phyloP scores from a whole-genome alignment of 2,797 vertebrate genomes.

The Chiroxiphia lanceolata region DNA sequence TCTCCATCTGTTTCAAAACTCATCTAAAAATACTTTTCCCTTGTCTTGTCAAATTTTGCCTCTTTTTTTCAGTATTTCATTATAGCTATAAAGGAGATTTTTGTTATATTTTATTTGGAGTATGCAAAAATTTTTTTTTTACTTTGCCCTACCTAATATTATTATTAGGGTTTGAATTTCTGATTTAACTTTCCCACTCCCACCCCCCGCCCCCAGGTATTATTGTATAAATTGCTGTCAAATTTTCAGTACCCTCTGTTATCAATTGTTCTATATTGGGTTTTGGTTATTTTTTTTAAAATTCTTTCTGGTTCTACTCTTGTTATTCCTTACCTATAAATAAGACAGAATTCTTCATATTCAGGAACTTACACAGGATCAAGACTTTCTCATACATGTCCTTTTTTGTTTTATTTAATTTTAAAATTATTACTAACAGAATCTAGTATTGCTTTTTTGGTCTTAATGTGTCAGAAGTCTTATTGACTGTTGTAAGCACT shows the following conservation, averaged over 20 bases:
- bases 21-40: slow-evolving; percentile 3
- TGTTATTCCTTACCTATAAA: background rate
- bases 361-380: background rate
- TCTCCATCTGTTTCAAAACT: slow-evolving; percentile 34
- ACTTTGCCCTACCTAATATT: background rate
- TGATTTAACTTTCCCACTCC: background rate
- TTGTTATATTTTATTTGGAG: background rate
- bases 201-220: background rate
- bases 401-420: background rate
- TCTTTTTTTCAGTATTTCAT: background rate
- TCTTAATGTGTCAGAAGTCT: background rate
- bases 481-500: background rate
- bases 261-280: background rate
- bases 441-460: background rate
- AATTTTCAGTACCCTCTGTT: background rate
- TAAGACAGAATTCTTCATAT: background rate
- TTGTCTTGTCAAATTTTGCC: background rate
- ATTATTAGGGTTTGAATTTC: background rate
- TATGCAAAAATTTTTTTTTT: fast-evolving
- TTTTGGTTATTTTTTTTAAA: background rate
- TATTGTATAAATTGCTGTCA: background rate
- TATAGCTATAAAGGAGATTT: background rate
- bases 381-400: fast-evolving
- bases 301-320: background rate
- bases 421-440: background rate